Evolutionary conservation across 1,140 invertebrate species (phyloP).

Genomic region (Saccostrea echinata): DNA sequence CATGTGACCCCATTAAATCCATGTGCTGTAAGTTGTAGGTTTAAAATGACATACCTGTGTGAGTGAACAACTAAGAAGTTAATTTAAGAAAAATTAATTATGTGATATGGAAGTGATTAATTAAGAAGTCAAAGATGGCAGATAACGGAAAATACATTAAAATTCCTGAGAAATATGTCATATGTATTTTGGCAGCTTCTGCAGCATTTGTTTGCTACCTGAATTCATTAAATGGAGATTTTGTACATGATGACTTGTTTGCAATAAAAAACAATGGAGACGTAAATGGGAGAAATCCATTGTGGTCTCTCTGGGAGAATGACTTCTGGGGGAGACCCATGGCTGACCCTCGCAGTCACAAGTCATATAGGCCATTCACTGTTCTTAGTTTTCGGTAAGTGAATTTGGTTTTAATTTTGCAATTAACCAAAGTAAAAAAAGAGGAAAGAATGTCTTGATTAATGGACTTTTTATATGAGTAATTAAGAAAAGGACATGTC

Average conservation of each 20-base stretch:
- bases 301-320: conserved; percentile 93
- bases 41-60: background rate
- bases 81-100: background rate
- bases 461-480: background rate
- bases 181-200: conserved; percentile 35
- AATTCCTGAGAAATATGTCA: conserved; percentile 35
- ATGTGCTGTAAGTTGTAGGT: background rate
- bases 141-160: background rate
- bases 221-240: conserved; percentile 92
- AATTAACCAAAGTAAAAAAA: background rate
- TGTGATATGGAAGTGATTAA: background rate
- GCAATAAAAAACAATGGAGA: conserved; percentile 97
- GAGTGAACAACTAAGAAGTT: background rate
- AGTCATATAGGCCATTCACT: conserved; percentile 95
- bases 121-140: background rate
- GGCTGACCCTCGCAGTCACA: conserved; percentile 92
- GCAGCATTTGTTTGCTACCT: conserved; percentile 83
- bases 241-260: conserved; percentile 97
- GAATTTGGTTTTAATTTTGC: background rate
- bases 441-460: background rate
- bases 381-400: conserved; percentile 91
- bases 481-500: background rate
- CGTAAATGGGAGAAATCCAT: conserved; percentile 90
- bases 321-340: conserved; percentile 99
- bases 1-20: conserved; percentile 19